Base-by-base conservation (phyloP, 2,888 invertebrate genomes). In the Drosophila crucigera region DNA sequence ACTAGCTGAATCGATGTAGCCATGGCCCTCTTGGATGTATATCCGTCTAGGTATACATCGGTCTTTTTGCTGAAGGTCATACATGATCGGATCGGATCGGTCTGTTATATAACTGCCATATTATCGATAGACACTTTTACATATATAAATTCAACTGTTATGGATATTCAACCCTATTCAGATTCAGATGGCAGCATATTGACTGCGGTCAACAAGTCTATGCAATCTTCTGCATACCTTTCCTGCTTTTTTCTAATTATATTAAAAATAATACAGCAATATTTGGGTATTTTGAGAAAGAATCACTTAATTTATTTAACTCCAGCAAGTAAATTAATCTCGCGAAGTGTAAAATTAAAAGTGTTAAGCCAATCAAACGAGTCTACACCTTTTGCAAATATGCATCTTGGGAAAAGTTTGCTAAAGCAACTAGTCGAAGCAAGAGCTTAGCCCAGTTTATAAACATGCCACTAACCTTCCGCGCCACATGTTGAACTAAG, bases 401-500 rank as follows among this genome's bases (percentile, higher is more conserved):
- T 35, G 37, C 14, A 28, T 43, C 58, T 66, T 25, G 14, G 41
- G 14, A 14, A 67, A 69, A 59, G 69, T 59, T 73, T 60, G 4
- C 47, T 50, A 14, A 31, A 61, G 60, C 64, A 68, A 52, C 63
- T 65, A 62, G 52, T 55, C 52, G 41, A 33, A 49, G 54, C 60
- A 69, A 59, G 66, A 47, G 50, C 69, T 67, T 47, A 58, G 33
- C 78, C 54, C 28, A 33, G 50, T 41, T 61, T 25, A 47, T 30
- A 60, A 49, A 52, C 25, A 65, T 54, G 22, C 11, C n/a, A 16
- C 22, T 1, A 47, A 14, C 7, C 25, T 7, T 16, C 25, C 4
- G 5, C 22, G 22, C 22, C 43, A 9, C 3, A 52, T 58, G 41
- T 4, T 19, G 11, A 43, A 33, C 22, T 9, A 3, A 33, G 14